Conservation (phyloP, 2,113 vertebrate species). For the Hyperoodon ampullatus region DNA sequence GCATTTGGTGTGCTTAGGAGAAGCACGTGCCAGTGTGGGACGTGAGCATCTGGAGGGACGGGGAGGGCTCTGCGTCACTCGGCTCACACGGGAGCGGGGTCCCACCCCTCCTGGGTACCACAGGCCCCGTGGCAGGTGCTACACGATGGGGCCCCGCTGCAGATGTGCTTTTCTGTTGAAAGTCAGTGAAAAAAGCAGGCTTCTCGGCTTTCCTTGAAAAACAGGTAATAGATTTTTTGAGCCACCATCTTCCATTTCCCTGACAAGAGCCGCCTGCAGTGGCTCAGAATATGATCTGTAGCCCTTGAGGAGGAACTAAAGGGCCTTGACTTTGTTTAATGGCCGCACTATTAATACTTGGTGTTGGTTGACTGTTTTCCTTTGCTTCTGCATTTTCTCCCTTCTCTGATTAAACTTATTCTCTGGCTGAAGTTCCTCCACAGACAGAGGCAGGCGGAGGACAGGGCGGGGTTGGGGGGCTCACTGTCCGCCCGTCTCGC, state of each 20-base stretch:
- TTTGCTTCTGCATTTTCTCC: not conserved
- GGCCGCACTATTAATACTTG: not conserved
- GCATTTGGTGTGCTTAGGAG: not conserved
- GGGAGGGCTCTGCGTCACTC: rapidly evolving
- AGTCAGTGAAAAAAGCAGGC: not conserved
- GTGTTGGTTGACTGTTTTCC: not conserved
- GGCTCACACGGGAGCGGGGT: rapidly evolving
- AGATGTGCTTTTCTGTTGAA: not conserved
- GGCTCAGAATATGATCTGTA: not conserved
- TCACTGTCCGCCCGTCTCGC: not conserved
- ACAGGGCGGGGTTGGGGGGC: not conserved
- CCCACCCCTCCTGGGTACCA: rapidly evolving
- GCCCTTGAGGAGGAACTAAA: not conserved
- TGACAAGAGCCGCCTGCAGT: too few relatives aligned
- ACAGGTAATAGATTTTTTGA: not conserved
- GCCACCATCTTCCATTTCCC: too few relatives aligned
- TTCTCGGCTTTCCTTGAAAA: not conserved
- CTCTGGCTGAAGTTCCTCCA: not conserved
- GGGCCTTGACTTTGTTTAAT: not conserved
- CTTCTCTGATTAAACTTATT: not conserved
- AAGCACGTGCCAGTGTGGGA: too few relatives aligned
- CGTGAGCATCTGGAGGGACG: rapidly evolving
- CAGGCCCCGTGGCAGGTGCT: not conserved
- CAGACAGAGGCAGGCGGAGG: not conserved
- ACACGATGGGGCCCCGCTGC: rapidly evolving